A percentile compares a stretch with the other conserved stretches of the same genome.
These are phyloP conservation scores for Synanthedon formicaeformis DNA, from an alignment of 2,888 invertebrate species.

Conservation along the genomic window DNA sequence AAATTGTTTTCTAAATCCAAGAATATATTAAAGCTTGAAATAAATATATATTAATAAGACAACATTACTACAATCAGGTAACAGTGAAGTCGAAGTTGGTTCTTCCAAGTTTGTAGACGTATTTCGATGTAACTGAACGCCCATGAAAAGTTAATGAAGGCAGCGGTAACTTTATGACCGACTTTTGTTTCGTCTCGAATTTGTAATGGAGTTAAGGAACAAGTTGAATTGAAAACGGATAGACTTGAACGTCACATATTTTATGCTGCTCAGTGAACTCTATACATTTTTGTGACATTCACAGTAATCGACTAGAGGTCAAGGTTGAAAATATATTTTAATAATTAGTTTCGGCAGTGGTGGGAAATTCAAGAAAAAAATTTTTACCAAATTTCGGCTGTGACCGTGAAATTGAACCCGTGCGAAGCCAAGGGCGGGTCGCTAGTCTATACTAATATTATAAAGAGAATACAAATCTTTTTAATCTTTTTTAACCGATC, in stretches of 20 bases:
- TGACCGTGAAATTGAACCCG: neutral
- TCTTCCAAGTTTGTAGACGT: neutral
- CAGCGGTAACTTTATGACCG: constrained; percentile 2
- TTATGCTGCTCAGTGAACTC: too few species aligned
- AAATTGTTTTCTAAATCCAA: neutral
- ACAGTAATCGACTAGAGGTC: too few species aligned
- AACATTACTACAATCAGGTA: neutral
- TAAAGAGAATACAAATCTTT: too few species aligned
- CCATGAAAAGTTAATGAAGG: constrained; percentile 24
- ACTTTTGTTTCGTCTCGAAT: neutral
- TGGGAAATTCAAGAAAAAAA: too few species aligned
- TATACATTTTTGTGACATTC: too few species aligned
- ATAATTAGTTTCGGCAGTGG: too few species aligned
- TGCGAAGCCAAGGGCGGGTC: neutral
- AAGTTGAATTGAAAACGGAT: neutral
- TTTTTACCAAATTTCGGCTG: too few species aligned
- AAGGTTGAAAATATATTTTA: too few species aligned
- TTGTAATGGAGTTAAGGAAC: neutral
- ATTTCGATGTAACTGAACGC: constrained; percentile 8
- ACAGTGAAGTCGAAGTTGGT: neutral
- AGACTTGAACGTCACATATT: too few species aligned
- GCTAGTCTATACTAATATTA: neutral
- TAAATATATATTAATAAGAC: neutral
- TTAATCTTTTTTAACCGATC: too few species aligned
- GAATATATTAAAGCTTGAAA: neutral